phyloP scores from a whole-genome alignment of 2,797 vertebrate species.

The Parauchenoglanis punctatus region DNA sequence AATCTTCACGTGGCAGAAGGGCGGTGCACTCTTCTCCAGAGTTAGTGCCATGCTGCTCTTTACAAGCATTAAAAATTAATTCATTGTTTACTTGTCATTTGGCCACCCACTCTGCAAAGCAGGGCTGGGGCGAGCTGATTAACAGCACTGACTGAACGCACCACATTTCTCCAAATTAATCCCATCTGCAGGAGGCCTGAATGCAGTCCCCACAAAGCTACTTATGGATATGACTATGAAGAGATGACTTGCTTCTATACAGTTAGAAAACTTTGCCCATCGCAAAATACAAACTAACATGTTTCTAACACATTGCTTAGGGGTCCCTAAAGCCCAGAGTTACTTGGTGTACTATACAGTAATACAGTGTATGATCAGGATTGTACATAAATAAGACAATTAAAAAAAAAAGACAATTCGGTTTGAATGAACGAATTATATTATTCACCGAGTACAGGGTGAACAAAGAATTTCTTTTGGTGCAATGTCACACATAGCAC shows the following conservation, averaged over 20 bases:
- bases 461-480: not conserved
- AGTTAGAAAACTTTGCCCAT: not conserved
- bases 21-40: not conserved
- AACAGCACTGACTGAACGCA: slow-evolving; percentile 32
- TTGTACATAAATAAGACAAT: not conserved
- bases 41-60: slow-evolving; percentile 7
- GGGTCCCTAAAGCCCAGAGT: not conserved
- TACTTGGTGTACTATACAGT: not conserved
- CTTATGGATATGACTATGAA: not conserved
- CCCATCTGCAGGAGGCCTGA: slow-evolving; percentile 10
- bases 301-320: not conserved
- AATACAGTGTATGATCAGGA: not conserved
- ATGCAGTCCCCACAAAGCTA: not conserved
- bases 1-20: not conserved
- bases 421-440: not conserved
- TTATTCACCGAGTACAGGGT: not conserved
- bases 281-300: not conserved
- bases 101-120: slow-evolving; percentile 30
- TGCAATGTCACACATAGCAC: not conserved
- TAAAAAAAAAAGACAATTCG: not conserved
- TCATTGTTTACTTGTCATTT: slow-evolving; percentile 43
- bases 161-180: slow-evolving; percentile 43
- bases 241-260: not conserved
- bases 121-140: slow-evolving; percentile 35
- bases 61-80: slow-evolving; percentile 21